A percentile compares a stretch with the other conserved stretches of the same genome.
phyloP scores from a whole-genome alignment of 2,113 vertebrate genomes.

The Cichladusa arquata region DNA sequence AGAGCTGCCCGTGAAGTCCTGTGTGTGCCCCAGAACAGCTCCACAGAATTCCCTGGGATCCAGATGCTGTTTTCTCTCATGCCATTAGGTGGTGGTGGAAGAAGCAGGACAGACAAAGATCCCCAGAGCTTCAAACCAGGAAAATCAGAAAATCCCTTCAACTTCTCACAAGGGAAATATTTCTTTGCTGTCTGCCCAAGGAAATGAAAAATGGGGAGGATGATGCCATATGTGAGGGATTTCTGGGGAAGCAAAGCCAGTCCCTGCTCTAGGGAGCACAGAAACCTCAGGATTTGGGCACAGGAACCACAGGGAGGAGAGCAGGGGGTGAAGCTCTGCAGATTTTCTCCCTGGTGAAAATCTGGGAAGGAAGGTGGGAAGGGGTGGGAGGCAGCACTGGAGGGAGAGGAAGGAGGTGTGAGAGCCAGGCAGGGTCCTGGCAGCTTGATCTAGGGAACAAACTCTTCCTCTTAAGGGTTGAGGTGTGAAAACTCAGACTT shows the following conservation, averaged over 20 bases:
- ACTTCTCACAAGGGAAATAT: background rate
- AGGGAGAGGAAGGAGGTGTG: background rate
- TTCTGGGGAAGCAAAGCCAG: background rate
- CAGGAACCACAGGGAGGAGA: background rate
- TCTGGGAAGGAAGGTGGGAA: background rate
- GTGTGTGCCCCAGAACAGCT: accelerated
- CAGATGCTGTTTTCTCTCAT: background rate
- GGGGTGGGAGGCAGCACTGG: background rate
- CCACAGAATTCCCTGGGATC: background rate
- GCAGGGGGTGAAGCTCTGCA: background rate
- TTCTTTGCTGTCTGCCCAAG: background rate
- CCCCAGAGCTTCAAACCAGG: background rate
- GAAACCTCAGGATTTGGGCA: background rate
- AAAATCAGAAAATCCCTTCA: background rate
- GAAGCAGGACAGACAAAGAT: background rate
- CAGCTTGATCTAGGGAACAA: background rate
- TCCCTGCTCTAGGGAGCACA: background rate
- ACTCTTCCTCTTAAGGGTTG: background rate
- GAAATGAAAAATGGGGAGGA: background rate
- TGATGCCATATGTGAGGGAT: accelerated
- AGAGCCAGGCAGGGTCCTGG: background rate
- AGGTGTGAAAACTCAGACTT: background rate
- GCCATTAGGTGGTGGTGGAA: conserved; percentile 45
- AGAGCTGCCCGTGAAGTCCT: background rate
- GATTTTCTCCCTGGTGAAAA: background rate